phyloP scores from a whole-genome alignment of 2,888 invertebrate genomes.

The Fabriciana adippe region DNA sequence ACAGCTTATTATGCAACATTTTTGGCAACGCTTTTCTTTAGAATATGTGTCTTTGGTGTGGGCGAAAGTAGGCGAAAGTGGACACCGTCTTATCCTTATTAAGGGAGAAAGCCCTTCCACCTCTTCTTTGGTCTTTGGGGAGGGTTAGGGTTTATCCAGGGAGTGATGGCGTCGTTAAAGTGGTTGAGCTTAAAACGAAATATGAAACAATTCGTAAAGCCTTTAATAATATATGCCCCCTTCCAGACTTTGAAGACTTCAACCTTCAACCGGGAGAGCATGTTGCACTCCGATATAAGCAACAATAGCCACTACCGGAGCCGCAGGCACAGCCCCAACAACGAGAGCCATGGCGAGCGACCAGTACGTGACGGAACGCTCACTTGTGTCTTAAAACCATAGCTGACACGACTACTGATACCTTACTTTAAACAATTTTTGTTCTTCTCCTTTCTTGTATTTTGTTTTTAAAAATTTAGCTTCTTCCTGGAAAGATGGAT shows the following conservation, averaged over 20 bases:
- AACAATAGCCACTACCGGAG: too few relatives aligned
- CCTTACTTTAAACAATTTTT: too few relatives aligned
- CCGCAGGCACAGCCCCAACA: too few relatives aligned
- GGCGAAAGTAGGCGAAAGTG: too few relatives aligned
- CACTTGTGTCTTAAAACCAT: too few relatives aligned
- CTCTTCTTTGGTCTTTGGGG: slow-evolving; percentile 37
- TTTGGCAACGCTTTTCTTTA: slow-evolving; percentile 17
- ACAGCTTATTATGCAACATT: slow-evolving; percentile 4
- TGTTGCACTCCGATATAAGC: not conserved
- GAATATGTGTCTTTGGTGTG: not conserved
- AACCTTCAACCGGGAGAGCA: slow-evolving; percentile 15
- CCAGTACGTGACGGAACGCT: too few relatives aligned
- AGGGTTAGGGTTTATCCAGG: slow-evolving; percentile 22
- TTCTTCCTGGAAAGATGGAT: too few relatives aligned
- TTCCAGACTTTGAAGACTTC: slow-evolving; percentile 14
- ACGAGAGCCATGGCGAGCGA: too few relatives aligned
- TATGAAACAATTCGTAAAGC: slow-evolving; percentile 26
- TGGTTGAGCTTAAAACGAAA: slow-evolving; percentile 28
- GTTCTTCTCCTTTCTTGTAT: too few relatives aligned
- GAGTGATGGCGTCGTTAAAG: slow-evolving; percentile 31
- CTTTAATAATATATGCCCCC: slow-evolving; percentile 16
- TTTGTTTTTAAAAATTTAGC: too few relatives aligned
- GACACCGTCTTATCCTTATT: too few relatives aligned
- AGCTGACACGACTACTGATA: too few relatives aligned
- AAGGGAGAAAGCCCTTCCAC: slow-evolving; percentile 10